phyloP scores from a whole-genome alignment of 1,140 invertebrate species.

The Cydia pomonella region DNA sequence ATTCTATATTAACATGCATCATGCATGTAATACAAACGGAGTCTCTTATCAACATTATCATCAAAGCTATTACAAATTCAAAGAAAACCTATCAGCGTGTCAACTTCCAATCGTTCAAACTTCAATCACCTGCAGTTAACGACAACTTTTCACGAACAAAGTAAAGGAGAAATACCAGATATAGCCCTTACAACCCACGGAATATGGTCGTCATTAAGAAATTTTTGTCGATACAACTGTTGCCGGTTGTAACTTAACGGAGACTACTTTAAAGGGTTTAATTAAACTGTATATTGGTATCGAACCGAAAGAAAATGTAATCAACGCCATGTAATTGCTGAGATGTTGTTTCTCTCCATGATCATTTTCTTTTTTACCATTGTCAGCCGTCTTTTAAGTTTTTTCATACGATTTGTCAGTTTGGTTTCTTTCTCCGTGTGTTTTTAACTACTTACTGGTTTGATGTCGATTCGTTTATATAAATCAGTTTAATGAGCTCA shows the following conservation, averaged over 20 bases:
- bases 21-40: not conserved
- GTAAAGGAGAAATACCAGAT: not conserved
- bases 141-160: not conserved
- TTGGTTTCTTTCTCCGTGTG: not conserved
- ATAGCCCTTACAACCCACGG: not conserved
- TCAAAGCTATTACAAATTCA: conserved; percentile 29
- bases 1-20: not conserved
- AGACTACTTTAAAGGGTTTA: conserved; percentile 24
- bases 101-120: conserved; percentile 10
- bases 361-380: not conserved
- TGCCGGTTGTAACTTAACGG: not conserved
- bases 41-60: conserved; percentile 8
- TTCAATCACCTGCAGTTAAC: conserved; percentile 6
- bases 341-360: not conserved
- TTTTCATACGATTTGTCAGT: not conserved
- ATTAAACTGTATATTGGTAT: conserved; percentile 11
- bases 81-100: conserved; percentile 26
- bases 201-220: not conserved
- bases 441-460: not conserved
- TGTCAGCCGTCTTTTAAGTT: not conserved
- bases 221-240: not conserved
- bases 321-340: not conserved
- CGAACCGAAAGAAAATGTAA: conserved; percentile 9
- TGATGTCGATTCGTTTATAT: conserved; percentile 1
- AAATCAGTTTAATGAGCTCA: conserved; percentile 17